Base-by-base conservation (phyloP, 2,113 vertebrate species). In the Ursus arctos region DNA sequence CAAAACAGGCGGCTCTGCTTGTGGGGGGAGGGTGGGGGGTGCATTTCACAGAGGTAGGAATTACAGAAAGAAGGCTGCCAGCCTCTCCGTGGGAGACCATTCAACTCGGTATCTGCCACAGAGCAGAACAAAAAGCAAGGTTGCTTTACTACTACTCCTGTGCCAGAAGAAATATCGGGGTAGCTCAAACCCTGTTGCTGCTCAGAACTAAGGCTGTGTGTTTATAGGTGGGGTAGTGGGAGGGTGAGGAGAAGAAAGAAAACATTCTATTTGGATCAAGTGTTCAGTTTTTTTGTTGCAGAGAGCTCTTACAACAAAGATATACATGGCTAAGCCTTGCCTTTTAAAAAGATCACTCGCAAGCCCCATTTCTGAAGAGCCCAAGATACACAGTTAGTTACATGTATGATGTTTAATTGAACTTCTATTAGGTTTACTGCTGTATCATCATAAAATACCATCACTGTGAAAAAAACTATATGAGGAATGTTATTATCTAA, bases 381-480 rank as follows among this genome's bases (percentile, higher is more conserved):
- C 92, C 96, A 88, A 96, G 98, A 98, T 88, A 87, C 69, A 36
- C 76, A 77, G 92, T 97, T 95, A 92, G 95, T 97, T 97, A 95
- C 65, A 80, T 86, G 97, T 89, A 86, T 96, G 84, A 76, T 96
- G 96, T 97, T 98, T 98, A 98, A 98, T 98, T 98, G 97, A 98
- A 97, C 96, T 98, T 98, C 95, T 97, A 97, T 98, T 96, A 98
- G 97, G 0, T 92, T 97, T 97, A 88, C 92, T 97, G 92, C 79
- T 96, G 82, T 91, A 67, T 90, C 84, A 69, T 94, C 97, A 79
- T 98, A 97, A 98, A 98, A 82, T 57, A 96, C 89, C 88, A 49
- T 97, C 84, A 85, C 82, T 83, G 83, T 91, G 89, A 97, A 97
- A 98, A 98, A 98, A 98, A 98, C 95, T 97, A 88, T 15, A 67